Percentiles rank a stretch among this genome's conserved stretches.
Conservation (phyloP, 1,140 invertebrate genomes). For the Drosophila watanabei region DNA sequence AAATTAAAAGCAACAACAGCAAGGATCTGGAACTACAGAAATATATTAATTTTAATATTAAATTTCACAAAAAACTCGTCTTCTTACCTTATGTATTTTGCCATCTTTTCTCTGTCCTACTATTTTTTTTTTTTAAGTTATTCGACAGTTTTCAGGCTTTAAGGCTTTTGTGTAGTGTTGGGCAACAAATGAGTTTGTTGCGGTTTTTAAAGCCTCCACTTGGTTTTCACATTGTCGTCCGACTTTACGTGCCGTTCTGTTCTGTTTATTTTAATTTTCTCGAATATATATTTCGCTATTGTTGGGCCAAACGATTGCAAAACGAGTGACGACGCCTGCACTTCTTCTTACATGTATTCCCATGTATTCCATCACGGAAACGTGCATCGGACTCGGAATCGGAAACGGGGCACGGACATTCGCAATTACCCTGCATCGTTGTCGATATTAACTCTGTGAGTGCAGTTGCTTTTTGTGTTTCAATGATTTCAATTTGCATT, state of each 20-base stretch:
- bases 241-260: conserved; percentile 15
- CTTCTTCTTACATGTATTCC: conserved; percentile 22
- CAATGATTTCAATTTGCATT: conserved; percentile 22
- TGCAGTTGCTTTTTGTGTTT: conserved; percentile 20
- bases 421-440: conserved; percentile 30
- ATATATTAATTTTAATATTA: neutral
- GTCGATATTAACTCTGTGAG: conserved; percentile 19
- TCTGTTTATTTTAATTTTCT: conserved; percentile 16
- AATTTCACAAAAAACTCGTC: too few relatives aligned
- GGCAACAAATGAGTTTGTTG: conserved; percentile 25
- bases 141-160: neutral
- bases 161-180: neutral
- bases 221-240: conserved; percentile 12
- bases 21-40: neutral
- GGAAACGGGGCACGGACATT: conserved; percentile 55
- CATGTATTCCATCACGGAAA: conserved; percentile 47
- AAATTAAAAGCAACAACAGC: neutral
- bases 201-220: conserved; percentile 15
- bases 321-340: conserved; percentile 17
- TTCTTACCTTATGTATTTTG: neutral
- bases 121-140: too few relatives aligned
- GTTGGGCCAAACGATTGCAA: conserved; percentile 24
- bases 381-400: conserved; percentile 43
- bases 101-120: too few relatives aligned
- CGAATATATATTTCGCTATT: conserved; percentile 15